A percentile compares a stretch with the other conserved stretches of the same genome.
These are phyloP conservation scores for Ferrisia virgata DNA, from an alignment of 2,888 invertebrate species.

Conservation along the genomic window DNA sequence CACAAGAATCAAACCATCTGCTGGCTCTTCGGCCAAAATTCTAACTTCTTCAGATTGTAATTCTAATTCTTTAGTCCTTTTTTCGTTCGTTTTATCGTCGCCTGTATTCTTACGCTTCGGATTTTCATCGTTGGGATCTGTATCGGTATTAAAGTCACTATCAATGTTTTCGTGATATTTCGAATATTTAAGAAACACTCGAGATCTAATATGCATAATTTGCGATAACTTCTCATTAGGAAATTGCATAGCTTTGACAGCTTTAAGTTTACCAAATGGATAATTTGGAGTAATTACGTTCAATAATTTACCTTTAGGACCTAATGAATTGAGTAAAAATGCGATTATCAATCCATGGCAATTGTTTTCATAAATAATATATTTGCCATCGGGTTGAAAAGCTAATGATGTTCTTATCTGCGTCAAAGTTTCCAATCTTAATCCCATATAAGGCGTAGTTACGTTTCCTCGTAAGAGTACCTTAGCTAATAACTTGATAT, in stretches of 20 bases:
- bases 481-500: conserved; percentile 75
- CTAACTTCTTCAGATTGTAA: conserved; percentile 53
- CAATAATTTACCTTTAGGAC: conserved; percentile 64
- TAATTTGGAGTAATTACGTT: conserved; percentile 79
- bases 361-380: conserved; percentile 83
- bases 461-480: conserved; percentile 58
- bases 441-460: conserved; percentile 48
- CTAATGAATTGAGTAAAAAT: conserved; percentile 74
- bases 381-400: conserved; percentile 65
- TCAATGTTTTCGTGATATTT: conserved; percentile 6
- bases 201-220: not conserved
- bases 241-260: conserved; percentile 77
- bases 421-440: conserved; percentile 83
- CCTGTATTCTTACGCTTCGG: conserved; percentile 51
- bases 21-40: conserved; percentile 60
- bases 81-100: not conserved
- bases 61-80: conserved; percentile 3
- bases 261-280: conserved; percentile 66
- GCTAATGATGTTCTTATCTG: conserved; percentile 82
- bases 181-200: not conserved
- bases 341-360: conserved; percentile 82
- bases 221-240: conserved; percentile 64
- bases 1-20: conserved; percentile 74
- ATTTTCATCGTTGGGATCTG: conserved; percentile 63
- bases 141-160: conserved; percentile 59